Percentiles rank a stretch among this genome's conserved stretches.
phyloP scores from a whole-genome alignment of 2,888 invertebrate species.

The Meliscaeva auricollis region DNA sequence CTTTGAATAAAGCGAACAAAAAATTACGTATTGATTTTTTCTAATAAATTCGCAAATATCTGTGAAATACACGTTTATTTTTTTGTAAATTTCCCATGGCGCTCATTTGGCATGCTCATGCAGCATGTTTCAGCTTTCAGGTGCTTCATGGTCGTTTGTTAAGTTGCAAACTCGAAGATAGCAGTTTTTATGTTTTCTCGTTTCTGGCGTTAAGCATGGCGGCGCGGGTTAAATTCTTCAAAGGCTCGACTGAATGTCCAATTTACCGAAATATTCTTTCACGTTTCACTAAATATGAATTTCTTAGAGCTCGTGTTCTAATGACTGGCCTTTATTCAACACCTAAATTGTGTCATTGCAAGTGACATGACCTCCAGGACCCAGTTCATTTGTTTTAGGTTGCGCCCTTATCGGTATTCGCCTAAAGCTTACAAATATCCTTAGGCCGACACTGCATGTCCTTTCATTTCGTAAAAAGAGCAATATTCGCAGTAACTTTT shows the following conservation, averaged over 20 bases:
- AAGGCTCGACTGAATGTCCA: no score
- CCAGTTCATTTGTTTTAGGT: no score
- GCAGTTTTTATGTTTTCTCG: background rate
- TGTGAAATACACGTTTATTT: background rate
- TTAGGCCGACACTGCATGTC: background rate
- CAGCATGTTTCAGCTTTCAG: background rate
- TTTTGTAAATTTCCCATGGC: background rate
- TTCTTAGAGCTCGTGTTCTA: no score
- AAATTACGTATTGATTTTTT: constrained; percentile 16
- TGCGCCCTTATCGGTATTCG: background rate
- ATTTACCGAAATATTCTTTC: no score
- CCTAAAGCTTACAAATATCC: background rate
- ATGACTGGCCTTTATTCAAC: no score
- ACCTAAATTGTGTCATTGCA: no score
- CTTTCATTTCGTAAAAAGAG: background rate
- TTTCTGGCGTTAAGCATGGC: background rate
- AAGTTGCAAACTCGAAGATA: background rate
- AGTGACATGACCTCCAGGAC: no score
- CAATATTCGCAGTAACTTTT: constrained; percentile 34
- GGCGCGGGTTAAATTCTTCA: background rate
- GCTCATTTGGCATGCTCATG: background rate
- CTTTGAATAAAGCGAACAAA: constrained; percentile 2
- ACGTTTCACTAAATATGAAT: no score
- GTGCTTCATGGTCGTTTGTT: background rate
- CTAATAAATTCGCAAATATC: constrained; percentile 30